Base-by-base conservation (phyloP, 2,113 vertebrate species). In the Albula glossodonta region DNA sequence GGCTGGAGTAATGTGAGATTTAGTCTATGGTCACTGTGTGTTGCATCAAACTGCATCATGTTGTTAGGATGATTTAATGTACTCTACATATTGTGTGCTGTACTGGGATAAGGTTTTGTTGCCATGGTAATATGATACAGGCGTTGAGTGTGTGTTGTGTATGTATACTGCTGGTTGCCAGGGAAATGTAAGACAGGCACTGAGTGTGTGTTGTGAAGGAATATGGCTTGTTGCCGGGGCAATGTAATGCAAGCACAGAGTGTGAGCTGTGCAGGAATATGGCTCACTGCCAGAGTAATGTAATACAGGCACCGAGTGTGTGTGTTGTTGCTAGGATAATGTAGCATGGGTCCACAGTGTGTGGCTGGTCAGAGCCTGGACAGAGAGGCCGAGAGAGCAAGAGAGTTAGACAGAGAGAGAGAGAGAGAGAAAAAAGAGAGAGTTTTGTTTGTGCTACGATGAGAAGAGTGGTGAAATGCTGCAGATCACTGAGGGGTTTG, bases 1-100 rank as follows among this genome's bases (percentile, higher is more conserved):
- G 89, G 89, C 89, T 74, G 84, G 88, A 88, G 88, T 87, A 87
- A 66, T 4, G 60, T 66, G 17, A 66, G 17, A 66, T 22, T 19
- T 66, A 22, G 15, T 19, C 15, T 66, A 19, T 66, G 60, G 60
- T 22, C 19, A 22, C 60, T 66, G 60, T 66, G 60, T 4, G 17
- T 3, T 22, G 22, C 60, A 22, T 19, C 17, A 66, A 2, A 66
- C 60, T 66, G 60, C 31, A 41, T 41, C 31, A 41, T 41, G 31
- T 41, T 41, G 31, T 41, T 41, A 0, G 31, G 31, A 41, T 41
- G 31, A 41, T 41, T 41, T 0, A 41, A 41, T 41, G 31, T 41
- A 41, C 31, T 41, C 17, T 53, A 48, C 74, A 10, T 0, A 49
- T 53, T 85, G 74, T 83, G n/a, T 57, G 70, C 81, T 74, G 63